Conservation (phyloP, 2,888 invertebrate species). For the Melanophora roralis region DNA sequence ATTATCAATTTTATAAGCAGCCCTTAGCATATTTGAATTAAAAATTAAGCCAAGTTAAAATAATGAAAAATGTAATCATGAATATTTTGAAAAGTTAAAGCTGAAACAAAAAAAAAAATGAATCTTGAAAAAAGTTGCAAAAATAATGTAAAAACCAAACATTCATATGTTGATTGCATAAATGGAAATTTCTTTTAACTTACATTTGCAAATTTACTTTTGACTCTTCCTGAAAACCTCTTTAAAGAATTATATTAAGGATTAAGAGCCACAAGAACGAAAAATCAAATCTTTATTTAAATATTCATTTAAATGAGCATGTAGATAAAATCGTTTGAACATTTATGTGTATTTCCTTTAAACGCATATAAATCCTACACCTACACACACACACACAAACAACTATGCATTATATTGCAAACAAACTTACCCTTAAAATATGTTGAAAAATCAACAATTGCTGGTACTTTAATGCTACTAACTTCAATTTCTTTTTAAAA, state of each 20-base stretch:
- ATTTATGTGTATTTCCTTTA: background rate
- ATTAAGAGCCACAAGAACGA: background rate
- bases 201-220: background rate
- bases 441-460: slow-evolving; percentile 31
- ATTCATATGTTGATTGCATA: slow-evolving; percentile 29
- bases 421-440: background rate
- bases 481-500: background rate
- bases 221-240: background rate
- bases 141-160: background rate
- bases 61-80: slow-evolving; percentile 21
- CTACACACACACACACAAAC: background rate
- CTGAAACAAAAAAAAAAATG: background rate
- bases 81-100: no score
- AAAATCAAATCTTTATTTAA: slow-evolving; percentile 18
- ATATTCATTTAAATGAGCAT: slow-evolving; percentile 18
- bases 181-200: slow-evolving; percentile 32
- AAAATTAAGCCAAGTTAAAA: slow-evolving; percentile 26
- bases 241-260: slow-evolving; percentile 48
- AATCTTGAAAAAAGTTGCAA: background rate
- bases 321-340: slow-evolving; percentile 20
- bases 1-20: background rate
- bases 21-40: background rate
- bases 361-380: slow-evolving; percentile 21
- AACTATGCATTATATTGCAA: background rate
- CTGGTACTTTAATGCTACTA: slow-evolving; percentile 8